These are phyloP conservation scores for Psittacula echo DNA, from an alignment of 2,797 vertebrate genomes.

Conservation along the genomic window DNA sequence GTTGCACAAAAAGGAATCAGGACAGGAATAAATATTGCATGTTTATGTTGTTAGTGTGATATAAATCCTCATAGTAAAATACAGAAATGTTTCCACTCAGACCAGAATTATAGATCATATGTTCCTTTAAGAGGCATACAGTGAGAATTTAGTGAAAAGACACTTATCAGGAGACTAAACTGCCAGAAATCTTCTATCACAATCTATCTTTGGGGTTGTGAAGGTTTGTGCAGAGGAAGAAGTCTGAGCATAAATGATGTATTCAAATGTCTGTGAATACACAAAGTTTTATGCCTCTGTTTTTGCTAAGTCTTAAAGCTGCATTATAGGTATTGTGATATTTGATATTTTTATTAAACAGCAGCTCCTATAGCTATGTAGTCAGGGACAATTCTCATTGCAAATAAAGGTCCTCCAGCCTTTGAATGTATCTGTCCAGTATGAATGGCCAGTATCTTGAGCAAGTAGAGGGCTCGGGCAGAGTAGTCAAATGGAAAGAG, in stretches of 20 bases:
- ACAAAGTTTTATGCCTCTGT: not conserved
- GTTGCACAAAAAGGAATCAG: not conserved
- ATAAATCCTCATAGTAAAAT: slow-evolving; percentile 47
- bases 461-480: not conserved
- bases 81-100: slow-evolving; percentile 29
- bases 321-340: not conserved
- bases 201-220: not conserved
- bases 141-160: slow-evolving; percentile 40
- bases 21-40: slow-evolving; percentile 24
- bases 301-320: not conserved
- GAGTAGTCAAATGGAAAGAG: not conserved
- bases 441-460: not conserved
- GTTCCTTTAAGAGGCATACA: slow-evolving; percentile 7
- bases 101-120: slow-evolving; percentile 16
- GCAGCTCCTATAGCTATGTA: not conserved
- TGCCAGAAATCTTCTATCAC: slow-evolving; percentile 21
- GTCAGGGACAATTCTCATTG: not conserved
- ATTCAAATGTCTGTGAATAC: not conserved
- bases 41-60: slow-evolving; percentile 33
- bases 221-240: not conserved
- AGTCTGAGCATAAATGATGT: slow-evolving; percentile 5
- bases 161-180: slow-evolving; percentile 18
- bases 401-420: not conserved
- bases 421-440: not conserved
- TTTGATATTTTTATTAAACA: not conserved